Percentiles rank a stretch among this genome's conserved stretches.
phyloP scores from a whole-genome alignment of 2,113 vertebrate genomes.

The Ornithorhynchus anatinus region DNA sequence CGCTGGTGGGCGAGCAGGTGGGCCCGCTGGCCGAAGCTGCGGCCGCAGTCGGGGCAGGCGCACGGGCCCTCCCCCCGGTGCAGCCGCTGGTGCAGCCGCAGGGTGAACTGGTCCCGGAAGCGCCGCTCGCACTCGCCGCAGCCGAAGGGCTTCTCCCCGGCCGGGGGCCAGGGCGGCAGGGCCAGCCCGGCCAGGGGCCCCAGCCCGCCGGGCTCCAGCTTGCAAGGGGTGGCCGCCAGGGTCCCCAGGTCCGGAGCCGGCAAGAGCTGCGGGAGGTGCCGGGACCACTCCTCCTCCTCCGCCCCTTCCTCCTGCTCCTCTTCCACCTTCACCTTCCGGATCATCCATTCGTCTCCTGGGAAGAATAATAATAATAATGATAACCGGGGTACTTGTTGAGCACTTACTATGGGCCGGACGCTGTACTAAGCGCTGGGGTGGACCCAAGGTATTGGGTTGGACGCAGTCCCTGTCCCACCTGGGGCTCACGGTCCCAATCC shows the following conservation, averaged over 20 bases:
- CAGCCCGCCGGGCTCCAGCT: conserved; percentile 35
- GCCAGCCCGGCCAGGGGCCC: conserved; percentile 9
- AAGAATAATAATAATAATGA: no score
- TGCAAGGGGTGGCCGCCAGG: background rate
- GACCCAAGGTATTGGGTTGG: no score
- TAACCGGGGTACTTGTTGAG: no score
- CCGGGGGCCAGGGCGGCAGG: conserved; percentile 16
- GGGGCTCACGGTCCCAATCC: no score
- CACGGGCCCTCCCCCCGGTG: conserved; percentile 56
- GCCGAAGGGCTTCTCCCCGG: conserved; percentile 23
- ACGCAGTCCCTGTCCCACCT: no score
- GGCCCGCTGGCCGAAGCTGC: conserved; percentile 54
- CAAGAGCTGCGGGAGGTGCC: conserved; percentile 21
- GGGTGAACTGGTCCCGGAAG: conserved; percentile 49
- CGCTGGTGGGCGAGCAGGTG: conserved; percentile 63
- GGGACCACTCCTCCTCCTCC: conserved; percentile 33
- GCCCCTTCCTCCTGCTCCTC: conserved; percentile 56
- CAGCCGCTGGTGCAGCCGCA: conserved; percentile 57
- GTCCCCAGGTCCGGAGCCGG: background rate
- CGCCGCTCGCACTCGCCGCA: conserved; percentile 53
- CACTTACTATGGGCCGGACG: no score
- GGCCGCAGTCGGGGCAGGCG: conserved; percentile 14
- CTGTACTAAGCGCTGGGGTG: no score
- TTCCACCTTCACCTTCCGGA: conserved; percentile 72
- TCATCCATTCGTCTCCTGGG: conserved; percentile 61